Percentiles rank a stretch among this genome's conserved stretches.
Evolutionary conservation across 2,888 invertebrate genomes (phyloP).

Genomic region (Zonitis immaculata): DNA sequence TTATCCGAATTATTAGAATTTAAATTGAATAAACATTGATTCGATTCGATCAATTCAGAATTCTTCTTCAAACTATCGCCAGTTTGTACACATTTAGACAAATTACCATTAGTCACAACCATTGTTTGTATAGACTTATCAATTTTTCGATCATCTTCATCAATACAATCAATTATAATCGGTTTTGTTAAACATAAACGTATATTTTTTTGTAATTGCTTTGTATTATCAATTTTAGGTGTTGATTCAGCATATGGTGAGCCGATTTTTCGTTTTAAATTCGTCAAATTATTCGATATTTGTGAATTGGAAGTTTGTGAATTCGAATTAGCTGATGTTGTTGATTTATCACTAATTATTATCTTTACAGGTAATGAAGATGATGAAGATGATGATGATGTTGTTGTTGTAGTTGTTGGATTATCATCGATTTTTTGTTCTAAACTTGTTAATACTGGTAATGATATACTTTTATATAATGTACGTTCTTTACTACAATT

Average conservation of each 20-base stretch:
- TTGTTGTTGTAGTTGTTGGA: background rate
- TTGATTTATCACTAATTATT: background rate
- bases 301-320: constrained; percentile 8
- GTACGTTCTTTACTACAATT: constrained; percentile 42
- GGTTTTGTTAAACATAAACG: constrained; percentile 35
- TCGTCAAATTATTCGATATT: constrained; percentile 24
- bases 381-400: background rate
- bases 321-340: constrained; percentile 1
- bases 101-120: constrained; percentile 12
- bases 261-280: constrained; percentile 41
- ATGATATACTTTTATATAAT: constrained; percentile 40
- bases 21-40: constrained; percentile 22
- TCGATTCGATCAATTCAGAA: constrained; percentile 6
- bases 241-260: constrained; percentile 55
- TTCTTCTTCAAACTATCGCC: constrained; percentile 14
- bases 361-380: background rate
- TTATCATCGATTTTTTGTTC: background rate
- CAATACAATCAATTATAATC: constrained; percentile 33
- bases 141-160: background rate
- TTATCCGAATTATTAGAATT: constrained; percentile 9
- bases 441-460: constrained; percentile 32
- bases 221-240: constrained; percentile 37
- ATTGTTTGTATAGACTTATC: constrained; percentile 23
- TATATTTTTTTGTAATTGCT: background rate
- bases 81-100: constrained; percentile 16